phyloP scores from a whole-genome alignment of 2,888 invertebrate genomes.

The Epinotia demarniana region DNA sequence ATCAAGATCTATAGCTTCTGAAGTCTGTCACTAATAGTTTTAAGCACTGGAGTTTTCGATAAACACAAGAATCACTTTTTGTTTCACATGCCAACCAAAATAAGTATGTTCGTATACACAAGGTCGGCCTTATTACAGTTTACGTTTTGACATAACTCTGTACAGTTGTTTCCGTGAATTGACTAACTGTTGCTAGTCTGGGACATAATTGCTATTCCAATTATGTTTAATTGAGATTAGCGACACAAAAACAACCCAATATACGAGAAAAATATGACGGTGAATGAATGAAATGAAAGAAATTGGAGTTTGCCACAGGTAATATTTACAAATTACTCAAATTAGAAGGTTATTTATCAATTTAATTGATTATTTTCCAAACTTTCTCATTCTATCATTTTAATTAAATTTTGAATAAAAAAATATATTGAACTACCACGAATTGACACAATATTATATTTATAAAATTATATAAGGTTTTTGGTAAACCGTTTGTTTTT shows the following conservation, averaged over 20 bases:
- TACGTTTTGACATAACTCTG: constrained; percentile 50
- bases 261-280: constrained; percentile 60
- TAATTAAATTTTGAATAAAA: background rate
- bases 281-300: constrained; percentile 55
- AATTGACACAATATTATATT: background rate
- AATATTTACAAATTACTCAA: background rate
- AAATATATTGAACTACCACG: too few species aligned
- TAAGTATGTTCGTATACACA: constrained; percentile 66
- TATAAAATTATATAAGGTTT: too few species aligned
- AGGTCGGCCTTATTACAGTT: constrained; percentile 66
- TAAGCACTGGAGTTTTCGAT: constrained; percentile 43
- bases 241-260: constrained; percentile 75
- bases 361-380: too few species aligned
- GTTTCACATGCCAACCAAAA: constrained; percentile 66
- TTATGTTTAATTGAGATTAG: constrained; percentile 49
- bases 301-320: constrained; percentile 36
- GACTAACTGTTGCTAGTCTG: constrained; percentile 47
- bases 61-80: constrained; percentile 54
- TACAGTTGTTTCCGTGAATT: constrained; percentile 50
- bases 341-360: background rate
- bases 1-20: constrained; percentile 48
- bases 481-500: background rate
- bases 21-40: constrained; percentile 44
- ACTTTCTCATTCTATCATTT: background rate
- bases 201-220: constrained; percentile 50